These are phyloP conservation scores for Puffinus mauretanicus DNA, from an alignment of 2,113 vertebrate species.

Conservation along the genomic window DNA sequence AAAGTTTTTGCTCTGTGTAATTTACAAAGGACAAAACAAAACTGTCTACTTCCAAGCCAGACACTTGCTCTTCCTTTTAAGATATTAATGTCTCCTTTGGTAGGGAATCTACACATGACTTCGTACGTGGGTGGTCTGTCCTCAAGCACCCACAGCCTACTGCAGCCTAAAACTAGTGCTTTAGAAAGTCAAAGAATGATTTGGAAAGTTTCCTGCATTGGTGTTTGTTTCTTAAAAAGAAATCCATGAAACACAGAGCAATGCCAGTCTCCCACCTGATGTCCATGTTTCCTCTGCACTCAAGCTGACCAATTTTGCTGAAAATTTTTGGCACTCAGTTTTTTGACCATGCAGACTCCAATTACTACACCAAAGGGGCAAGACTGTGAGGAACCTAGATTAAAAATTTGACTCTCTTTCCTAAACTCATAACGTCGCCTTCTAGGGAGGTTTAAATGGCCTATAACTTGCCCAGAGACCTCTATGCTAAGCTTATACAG, in stretches of 20 bases:
- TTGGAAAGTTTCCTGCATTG: not conserved
- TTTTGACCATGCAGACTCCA: not conserved
- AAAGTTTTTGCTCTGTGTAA: constrained; percentile 24
- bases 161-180: not conserved
- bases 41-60: not conserved
- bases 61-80: not conserved
- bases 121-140: not conserved
- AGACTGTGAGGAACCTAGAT: not conserved
- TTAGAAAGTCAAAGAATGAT: not conserved
- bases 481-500: not conserved
- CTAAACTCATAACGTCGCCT: not conserved
- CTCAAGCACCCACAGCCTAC: not conserved
- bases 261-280: not conserved
- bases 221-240: not conserved
- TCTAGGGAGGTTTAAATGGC: not conserved
- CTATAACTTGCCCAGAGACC: not conserved
- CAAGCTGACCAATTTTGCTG: not conserved
- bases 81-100: not conserved
- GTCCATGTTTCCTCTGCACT: not conserved
- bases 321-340: not conserved
- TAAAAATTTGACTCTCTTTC: not conserved
- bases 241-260: not conserved
- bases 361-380: not conserved
- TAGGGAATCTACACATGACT: not conserved
- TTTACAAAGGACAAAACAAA: constrained; percentile 31